Conservation (phyloP, 2,113 vertebrate species). For the Eolophus roseicapilla region DNA sequence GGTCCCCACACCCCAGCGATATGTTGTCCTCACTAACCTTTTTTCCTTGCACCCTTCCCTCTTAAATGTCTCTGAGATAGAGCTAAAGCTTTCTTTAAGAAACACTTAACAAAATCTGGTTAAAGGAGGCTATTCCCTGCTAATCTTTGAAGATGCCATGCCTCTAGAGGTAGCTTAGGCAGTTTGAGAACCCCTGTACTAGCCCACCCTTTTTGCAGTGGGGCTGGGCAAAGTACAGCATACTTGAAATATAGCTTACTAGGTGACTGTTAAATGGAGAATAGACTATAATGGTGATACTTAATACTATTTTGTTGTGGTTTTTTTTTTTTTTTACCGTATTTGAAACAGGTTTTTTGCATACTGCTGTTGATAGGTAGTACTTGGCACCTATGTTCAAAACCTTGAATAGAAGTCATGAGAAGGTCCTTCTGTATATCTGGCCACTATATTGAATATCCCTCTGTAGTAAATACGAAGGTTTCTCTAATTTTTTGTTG, state of each 20-base stretch:
- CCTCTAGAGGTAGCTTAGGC: neutral
- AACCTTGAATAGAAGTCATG: neutral
- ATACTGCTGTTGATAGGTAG: neutral
- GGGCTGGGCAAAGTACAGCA: neutral
- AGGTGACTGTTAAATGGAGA: neutral
- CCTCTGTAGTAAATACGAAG: neutral
- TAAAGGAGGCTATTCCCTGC: neutral
- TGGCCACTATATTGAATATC: neutral
- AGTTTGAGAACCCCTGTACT: neutral
- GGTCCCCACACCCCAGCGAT: accelerated
- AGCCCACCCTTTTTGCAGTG: neutral
- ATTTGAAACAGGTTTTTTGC: neutral
- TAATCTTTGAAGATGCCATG: neutral
- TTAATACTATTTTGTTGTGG: neutral
- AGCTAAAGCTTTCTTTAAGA: neutral
- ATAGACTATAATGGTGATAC: neutral
- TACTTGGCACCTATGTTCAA: neutral
- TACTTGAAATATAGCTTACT: neutral
- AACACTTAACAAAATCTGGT: neutral
- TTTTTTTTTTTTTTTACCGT: neutral
- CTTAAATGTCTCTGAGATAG: neutral
- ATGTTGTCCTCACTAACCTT: neutral
- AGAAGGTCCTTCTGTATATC: neutral
- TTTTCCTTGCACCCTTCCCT: neutral
- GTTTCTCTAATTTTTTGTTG: neutral